Percentiles rank a stretch among this genome's conserved stretches.
Conservation (phyloP, 2,888 invertebrate species). For the Zele albiditarsus region DNA sequence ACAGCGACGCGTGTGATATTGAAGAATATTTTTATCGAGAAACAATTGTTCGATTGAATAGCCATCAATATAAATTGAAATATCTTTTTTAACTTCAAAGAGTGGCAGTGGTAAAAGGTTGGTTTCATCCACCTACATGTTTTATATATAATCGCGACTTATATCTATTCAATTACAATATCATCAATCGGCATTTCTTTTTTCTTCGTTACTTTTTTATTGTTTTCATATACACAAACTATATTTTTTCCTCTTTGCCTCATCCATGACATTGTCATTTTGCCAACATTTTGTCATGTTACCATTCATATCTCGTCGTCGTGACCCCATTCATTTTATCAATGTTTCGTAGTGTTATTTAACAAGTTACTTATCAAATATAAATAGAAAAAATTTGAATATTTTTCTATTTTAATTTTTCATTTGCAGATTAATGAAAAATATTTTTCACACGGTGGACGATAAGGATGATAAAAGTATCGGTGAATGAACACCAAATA, state of each 20-base stretch:
- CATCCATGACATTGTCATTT: slow-evolving; percentile 5
- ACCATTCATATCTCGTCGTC: slow-evolving; percentile 1
- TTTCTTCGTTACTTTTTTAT: neutral
- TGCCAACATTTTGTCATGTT: slow-evolving; percentile 11
- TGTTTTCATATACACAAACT: neutral
- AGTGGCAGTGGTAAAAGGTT: neutral
- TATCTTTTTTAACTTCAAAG: neutral
- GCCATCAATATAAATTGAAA: neutral
- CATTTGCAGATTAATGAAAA: neutral
- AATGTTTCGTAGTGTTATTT: neutral
- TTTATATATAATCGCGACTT: neutral
- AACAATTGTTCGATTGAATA: neutral
- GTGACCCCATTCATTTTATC: slow-evolving; percentile 13
- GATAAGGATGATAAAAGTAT: neutral
- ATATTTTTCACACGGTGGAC: neutral
- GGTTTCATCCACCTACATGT: neutral
- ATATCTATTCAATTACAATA: neutral
- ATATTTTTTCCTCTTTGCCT: neutral
- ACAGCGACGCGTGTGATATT: neutral
- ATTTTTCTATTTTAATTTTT: no score
- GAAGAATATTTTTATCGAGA: neutral
- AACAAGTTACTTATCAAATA: neutral
- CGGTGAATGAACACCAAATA: neutral
- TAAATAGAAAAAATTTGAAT: no score
- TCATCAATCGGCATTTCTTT: neutral